These are phyloP conservation scores for Camponotus pennsylvanicus DNA, from an alignment of 1,140 invertebrate genomes.

Conservation along the genomic window DNA sequence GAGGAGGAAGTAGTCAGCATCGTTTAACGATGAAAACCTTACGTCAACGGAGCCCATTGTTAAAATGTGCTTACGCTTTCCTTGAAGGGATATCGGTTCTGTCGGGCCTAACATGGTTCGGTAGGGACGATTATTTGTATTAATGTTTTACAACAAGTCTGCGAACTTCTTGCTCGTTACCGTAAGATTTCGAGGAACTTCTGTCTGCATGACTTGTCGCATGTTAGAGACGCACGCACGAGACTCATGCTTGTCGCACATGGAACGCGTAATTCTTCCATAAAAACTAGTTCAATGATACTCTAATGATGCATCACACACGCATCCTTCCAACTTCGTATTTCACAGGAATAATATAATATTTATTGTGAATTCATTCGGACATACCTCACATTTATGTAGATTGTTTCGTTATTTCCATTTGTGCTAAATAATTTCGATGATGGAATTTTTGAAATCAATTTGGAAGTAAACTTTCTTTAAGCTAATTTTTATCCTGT, in stretches of 20 bases:
- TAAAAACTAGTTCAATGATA: constrained; percentile 11
- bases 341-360: background rate
- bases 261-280: background rate
- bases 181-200: background rate
- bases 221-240: background rate
- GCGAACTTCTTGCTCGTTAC: background rate
- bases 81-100: background rate
- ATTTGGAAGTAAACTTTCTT: background rate
- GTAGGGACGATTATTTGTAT: background rate
- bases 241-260: constrained; percentile 4
- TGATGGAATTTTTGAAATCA: background rate
- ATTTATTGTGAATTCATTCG: background rate
- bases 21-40: background rate
- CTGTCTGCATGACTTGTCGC: background rate
- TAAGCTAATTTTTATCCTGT: constrained; percentile 3
- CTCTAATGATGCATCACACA: background rate
- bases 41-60: background rate
- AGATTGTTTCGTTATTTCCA: background rate
- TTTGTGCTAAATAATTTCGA: background rate
- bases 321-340: background rate
- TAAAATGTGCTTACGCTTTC: constrained; percentile 5
- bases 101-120: background rate
- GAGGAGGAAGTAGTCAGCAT: background rate
- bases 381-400: background rate
- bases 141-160: background rate